A percentile compares a stretch with the other conserved stretches of the same genome.
Evolutionary conservation across 1,140 invertebrate genomes (phyloP).

Genomic region (Drosophila tropicalis): DNA sequence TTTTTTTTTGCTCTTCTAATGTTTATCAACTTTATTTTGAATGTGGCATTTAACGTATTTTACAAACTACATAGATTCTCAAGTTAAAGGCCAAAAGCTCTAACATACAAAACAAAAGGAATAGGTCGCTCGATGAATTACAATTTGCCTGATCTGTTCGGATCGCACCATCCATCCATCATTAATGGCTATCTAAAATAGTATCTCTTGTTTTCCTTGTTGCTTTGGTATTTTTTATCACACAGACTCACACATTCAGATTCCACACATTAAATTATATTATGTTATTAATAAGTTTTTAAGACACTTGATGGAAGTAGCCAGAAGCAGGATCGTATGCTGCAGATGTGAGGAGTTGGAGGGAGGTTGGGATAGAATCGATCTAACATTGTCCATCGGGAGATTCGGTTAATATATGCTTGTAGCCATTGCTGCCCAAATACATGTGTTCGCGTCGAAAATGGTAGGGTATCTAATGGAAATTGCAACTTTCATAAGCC

Average conservation of each 20-base stretch:
- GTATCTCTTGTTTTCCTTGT: constrained; percentile 24
- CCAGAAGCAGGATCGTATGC: constrained; percentile 18
- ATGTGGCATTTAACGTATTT: constrained; percentile 25
- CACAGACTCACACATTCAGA: constrained; percentile 25
- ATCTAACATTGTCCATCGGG: constrained; percentile 76
- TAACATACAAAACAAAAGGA: constrained; percentile 44
- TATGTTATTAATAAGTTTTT: neutral
- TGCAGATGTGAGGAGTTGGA: constrained; percentile 1
- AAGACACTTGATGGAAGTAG: constrained; percentile 57
- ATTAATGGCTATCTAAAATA: constrained; percentile 55
- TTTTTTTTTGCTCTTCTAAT: neutral
- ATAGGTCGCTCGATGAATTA: constrained; percentile 11
- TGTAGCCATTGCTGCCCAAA: constrained; percentile 80
- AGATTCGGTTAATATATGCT: constrained; percentile 78
- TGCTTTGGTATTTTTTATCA: constrained; percentile 45
- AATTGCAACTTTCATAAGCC: too few relatives aligned
- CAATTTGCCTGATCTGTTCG: constrained; percentile 28
- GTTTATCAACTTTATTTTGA: constrained; percentile 41
- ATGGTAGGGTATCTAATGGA: constrained; percentile 71
- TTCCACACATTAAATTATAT: constrained; percentile 2
- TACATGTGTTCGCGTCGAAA: constrained; percentile 81
- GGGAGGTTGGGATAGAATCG: neutral
- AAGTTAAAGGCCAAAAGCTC: constrained; percentile 37
- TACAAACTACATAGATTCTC: constrained; percentile 43
- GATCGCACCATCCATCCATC: constrained; percentile 45